Percentiles rank a stretch among this genome's conserved stretches.
These are phyloP conservation scores for Pseudomyrmex concolor DNA, from an alignment of 1,140 invertebrate genomes.

Conservation along the genomic window DNA sequence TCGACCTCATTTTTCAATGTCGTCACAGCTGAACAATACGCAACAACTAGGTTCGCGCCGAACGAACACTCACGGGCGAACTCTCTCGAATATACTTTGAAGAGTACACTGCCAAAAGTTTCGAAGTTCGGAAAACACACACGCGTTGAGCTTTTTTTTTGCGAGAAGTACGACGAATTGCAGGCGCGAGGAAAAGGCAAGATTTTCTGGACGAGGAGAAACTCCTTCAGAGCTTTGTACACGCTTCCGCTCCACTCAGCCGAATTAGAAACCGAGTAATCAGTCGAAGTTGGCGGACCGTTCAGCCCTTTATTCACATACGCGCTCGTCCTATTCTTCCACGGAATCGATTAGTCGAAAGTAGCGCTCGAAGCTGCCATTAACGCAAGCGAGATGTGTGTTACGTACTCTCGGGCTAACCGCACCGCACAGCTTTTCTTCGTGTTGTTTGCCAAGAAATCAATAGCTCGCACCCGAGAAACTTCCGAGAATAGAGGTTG, in stretches of 20 bases:
- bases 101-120: neutral
- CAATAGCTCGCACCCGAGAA: constrained; percentile 34
- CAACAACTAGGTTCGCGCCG: neutral
- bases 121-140: neutral
- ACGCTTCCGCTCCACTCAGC: constrained; percentile 59
- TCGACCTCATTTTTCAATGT: constrained; percentile 16
- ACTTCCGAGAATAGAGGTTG: neutral
- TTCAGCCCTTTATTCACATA: constrained; percentile 41
- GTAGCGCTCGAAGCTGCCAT: constrained; percentile 43
- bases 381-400: constrained; percentile 36
- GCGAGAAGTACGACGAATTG: neutral
- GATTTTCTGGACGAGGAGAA: constrained; percentile 12
- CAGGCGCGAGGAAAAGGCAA: neutral
- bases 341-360: constrained; percentile 55
- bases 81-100: neutral
- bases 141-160: neutral
- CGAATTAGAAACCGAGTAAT: constrained; percentile 70
- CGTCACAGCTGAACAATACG: neutral
- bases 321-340: constrained; percentile 29
- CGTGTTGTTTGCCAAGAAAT: constrained; percentile 49
- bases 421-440: constrained; percentile 48
- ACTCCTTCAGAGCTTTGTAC: constrained; percentile 28
- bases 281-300: constrained; percentile 51
- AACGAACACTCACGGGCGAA: neutral
- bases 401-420: constrained; percentile 35